These are phyloP conservation scores for Camponotus pennsylvanicus DNA, from an alignment of 1,140 invertebrate species.

Conservation along the genomic window DNA sequence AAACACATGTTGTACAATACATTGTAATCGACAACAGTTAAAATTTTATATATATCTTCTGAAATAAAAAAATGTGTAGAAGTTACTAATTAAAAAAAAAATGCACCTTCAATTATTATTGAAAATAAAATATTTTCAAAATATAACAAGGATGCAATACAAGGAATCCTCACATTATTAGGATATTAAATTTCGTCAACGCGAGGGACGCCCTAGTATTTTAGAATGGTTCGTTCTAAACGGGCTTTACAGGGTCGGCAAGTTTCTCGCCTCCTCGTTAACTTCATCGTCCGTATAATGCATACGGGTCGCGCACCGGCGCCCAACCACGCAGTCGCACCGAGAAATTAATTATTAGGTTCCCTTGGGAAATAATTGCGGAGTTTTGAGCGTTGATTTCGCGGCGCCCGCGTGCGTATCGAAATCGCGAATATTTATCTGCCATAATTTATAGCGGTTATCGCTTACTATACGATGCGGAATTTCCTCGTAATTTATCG, in stretches of 20 bases:
- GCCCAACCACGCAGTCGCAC: slow-evolving; percentile 30
- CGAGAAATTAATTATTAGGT: slow-evolving; percentile 59
- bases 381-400: slow-evolving; percentile 62
- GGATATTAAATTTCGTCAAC: slow-evolving; percentile 11
- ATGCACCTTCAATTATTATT: not conserved
- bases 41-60: not conserved
- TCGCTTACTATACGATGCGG: slow-evolving; percentile 31
- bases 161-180: slow-evolving; percentile 14
- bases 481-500: slow-evolving; percentile 23
- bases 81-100: not conserved
- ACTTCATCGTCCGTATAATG: slow-evolving; percentile 60
- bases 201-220: not conserved
- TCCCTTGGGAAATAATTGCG: slow-evolving; percentile 59
- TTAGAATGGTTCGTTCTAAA: slow-evolving; percentile 25
- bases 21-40: not conserved
- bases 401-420: slow-evolving; percentile 36
- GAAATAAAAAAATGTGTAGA: not conserved
- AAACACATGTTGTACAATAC: not conserved
- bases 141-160: not conserved
- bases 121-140: not conserved
- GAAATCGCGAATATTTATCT: slow-evolving; percentile 60
- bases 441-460: slow-evolving; percentile 51
- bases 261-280: slow-evolving; percentile 54
- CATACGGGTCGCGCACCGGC: slow-evolving; percentile 44
- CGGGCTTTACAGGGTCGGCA: slow-evolving; percentile 47